Percentiles rank a stretch among this genome's conserved stretches.
phyloP scores from a whole-genome alignment of 2,113 vertebrate species.

The Tympanuchus pallidicinctus region DNA sequence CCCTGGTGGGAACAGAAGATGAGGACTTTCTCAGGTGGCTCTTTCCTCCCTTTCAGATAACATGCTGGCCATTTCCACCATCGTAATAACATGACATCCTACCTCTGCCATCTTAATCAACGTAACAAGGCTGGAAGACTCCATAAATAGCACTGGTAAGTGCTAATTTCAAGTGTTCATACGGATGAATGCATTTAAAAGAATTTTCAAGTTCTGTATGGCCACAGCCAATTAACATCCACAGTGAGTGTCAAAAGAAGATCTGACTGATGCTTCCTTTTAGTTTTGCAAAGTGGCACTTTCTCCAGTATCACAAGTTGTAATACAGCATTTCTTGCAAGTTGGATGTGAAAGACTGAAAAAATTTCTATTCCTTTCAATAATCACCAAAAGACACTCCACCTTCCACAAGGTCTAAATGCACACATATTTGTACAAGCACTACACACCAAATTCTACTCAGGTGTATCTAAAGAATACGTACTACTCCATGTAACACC shows the following conservation, averaged over 20 bases:
- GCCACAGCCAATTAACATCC: not conserved
- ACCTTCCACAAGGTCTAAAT: not conserved
- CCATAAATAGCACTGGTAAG: not conserved
- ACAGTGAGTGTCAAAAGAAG: not conserved
- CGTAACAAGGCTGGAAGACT: rapidly evolving
- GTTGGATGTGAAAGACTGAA: not conserved
- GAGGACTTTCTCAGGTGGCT: not conserved
- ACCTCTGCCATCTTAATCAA: not conserved
- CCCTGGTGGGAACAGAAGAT: not conserved
- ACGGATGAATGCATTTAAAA: rapidly evolving
- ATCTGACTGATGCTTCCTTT: not conserved
- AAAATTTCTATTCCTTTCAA: not conserved
- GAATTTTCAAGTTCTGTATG: not conserved
- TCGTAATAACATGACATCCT: rapidly evolving
- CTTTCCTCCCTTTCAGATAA: not conserved
- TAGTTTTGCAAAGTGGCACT: not conserved
- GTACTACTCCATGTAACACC: not conserved
- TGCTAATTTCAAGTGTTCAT: rapidly evolving
- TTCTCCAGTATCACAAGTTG: not conserved
- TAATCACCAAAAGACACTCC: not conserved
- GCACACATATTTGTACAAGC: not conserved
- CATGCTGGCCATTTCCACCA: rapidly evolving
- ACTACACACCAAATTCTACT: not conserved
- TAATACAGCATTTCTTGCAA: not conserved
- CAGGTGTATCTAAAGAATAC: not conserved